These are phyloP conservation scores for Lycopodina hypogea DNA, from an alignment of 37 sponge, comb jelly and placozoan species.

Conservation along the genomic window DNA sequence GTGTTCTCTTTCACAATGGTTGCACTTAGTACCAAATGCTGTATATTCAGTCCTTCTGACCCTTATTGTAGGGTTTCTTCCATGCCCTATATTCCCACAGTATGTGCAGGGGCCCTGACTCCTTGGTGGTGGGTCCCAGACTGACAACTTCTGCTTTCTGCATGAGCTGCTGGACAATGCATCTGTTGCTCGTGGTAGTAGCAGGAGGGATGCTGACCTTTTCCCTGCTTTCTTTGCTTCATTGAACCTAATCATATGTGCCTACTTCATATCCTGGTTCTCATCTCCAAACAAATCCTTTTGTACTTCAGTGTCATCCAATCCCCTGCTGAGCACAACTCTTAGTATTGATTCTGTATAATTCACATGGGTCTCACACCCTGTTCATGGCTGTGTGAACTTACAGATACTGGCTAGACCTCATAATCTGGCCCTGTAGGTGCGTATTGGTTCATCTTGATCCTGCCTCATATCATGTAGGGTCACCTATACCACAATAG, in stretches of 20 bases:
- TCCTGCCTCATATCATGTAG: slow-evolving; percentile 49
- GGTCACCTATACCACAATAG: slow-evolving; percentile 24
- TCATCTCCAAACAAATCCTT: slow-evolving; percentile 42
- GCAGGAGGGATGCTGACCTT: slow-evolving; percentile 33
- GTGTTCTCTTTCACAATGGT: slow-evolving; percentile 25
- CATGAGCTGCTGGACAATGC: slow-evolving; percentile 38
- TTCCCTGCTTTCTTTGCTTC: slow-evolving; percentile 40
- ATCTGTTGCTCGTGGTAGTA: slow-evolving; percentile 33
- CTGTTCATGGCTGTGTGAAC: slow-evolving; percentile 22
- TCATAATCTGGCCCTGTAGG: slow-evolving; percentile 30
- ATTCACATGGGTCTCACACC: slow-evolving; percentile 33
- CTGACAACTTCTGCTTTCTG: slow-evolving; percentile 24
- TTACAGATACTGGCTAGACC: slow-evolving; percentile 34
- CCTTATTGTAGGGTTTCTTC: slow-evolving; percentile 27
- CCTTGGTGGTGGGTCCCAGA: slow-evolving; percentile 4
- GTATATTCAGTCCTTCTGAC: slow-evolving; percentile 39
- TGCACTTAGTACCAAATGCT: slow-evolving; percentile 26
- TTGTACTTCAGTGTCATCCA: slow-evolving; percentile 51
- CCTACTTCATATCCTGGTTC: slow-evolving; percentile 43
- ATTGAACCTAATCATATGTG: slow-evolving; percentile 18
- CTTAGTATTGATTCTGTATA: slow-evolving; percentile 39
- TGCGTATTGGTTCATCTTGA: slow-evolving; percentile 42
- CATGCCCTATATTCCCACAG: slow-evolving; percentile 37
- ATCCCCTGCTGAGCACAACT: slow-evolving; percentile 34
- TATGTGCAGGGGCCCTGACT: slow-evolving; percentile 30